A percentile compares a stretch with the other conserved stretches of the same genome.
Evolutionary conservation across 2,113 vertebrate species (phyloP).

Genomic region (Phocoena sinus): DNA sequence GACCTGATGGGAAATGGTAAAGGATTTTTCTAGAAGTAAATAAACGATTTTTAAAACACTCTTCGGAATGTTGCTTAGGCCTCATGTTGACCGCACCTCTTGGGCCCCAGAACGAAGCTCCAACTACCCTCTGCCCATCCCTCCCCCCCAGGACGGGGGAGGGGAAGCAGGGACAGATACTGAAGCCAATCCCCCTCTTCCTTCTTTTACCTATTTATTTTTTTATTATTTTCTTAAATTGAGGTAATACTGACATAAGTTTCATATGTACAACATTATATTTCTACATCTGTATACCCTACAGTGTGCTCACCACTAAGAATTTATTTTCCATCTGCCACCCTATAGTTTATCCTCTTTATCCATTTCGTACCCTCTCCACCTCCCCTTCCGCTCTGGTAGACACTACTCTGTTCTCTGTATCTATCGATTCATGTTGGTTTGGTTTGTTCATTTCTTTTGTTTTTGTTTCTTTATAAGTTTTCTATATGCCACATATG

Average conservation of each 20-base stretch:
- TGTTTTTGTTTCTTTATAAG: not conserved
- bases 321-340: not conserved
- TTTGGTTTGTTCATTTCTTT: not conserved
- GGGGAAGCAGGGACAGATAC: not conserved
- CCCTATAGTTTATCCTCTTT: not conserved
- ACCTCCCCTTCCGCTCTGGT: not conserved
- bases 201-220: not conserved
- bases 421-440: not conserved
- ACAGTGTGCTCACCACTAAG: not conserved
- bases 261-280: not conserved
- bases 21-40: not conserved
- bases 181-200: not conserved
- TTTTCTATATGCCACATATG: not conserved
- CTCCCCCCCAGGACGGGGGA: not conserved
- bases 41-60: not conserved
- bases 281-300: not conserved
- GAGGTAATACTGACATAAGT: not conserved
- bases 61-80: too few species aligned
- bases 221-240: not conserved
- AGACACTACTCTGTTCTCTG: not conserved
- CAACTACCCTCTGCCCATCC: too few species aligned
- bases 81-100: not conserved
- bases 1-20: not conserved
- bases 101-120: not conserved
- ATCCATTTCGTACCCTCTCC: not conserved